phyloP scores from a whole-genome alignment of 2,888 invertebrate genomes.

The Globia sparganii region DNA sequence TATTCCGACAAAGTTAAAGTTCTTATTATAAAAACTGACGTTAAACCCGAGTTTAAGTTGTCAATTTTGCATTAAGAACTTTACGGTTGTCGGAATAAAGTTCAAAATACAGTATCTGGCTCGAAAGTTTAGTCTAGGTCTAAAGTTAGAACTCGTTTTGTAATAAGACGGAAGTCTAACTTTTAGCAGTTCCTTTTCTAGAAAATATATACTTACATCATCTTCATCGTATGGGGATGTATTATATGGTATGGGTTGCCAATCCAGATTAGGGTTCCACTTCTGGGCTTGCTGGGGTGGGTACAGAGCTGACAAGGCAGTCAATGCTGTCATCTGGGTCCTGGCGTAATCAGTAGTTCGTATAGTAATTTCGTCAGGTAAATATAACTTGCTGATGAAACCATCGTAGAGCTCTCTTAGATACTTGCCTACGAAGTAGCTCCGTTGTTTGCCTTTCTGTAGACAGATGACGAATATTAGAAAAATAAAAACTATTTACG shows the following conservation, averaged over 20 bases:
- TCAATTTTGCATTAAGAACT: too few species aligned
- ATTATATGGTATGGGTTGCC: conserved; percentile 93
- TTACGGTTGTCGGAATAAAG: too few species aligned
- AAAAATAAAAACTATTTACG: background rate
- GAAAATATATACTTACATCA: conserved; percentile 79
- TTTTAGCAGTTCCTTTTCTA: background rate
- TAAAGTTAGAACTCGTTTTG: too few species aligned
- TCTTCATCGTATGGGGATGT: conserved; percentile 79
- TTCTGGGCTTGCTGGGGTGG: conserved; percentile 90
- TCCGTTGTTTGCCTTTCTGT: conserved; percentile 89
- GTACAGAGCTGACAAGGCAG: conserved; percentile 93
- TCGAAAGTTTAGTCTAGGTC: too few species aligned
- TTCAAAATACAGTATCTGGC: too few species aligned
- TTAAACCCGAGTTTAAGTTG: too few species aligned
- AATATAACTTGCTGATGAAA: conserved; percentile 85
- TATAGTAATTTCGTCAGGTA: conserved; percentile 86
- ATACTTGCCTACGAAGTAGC: conserved; percentile 86
- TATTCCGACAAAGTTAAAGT: too few species aligned
- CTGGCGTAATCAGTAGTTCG: conserved; percentile 93
- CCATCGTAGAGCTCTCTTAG: conserved; percentile 85
- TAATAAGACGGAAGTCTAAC: too few species aligned
- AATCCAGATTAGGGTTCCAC: conserved; percentile 90
- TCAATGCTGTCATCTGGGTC: conserved; percentile 93
- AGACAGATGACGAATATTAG: conserved; percentile 20
- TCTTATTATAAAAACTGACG: too few species aligned